Evolutionary conservation across 2,888 invertebrate species (phyloP), one percentile per base, ranked within the genome.

Genomic region (Cryptus armator): DNA sequence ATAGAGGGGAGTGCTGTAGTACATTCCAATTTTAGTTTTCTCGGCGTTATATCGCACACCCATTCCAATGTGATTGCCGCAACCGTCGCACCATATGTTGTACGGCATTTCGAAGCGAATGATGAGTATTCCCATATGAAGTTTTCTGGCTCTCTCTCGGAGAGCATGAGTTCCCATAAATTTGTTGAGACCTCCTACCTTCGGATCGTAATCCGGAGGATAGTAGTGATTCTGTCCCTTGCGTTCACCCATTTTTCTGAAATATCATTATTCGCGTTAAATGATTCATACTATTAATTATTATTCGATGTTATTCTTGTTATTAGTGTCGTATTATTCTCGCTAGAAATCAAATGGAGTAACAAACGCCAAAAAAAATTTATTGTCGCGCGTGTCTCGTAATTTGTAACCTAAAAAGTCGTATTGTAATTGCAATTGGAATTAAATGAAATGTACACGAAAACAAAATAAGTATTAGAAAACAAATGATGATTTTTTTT

Each of bases 21-120:
- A 99, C 98, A 99, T 99, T 87, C 99, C 99, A 72, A 98, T 95
- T 94, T 98, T 98, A 0, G 95, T 98, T 94, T 98, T 98, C 92
- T 98, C 98, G 0, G 98, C 98, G 91, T 98, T 99, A 93, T 99
- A 99, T 71, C 99, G 96, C 0, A 99, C 99, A 0, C 99, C 99
- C 99, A 99, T 99, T 44, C 99, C 99, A 80, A 99, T 98, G 92
- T 99, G 99, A 94, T 98, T 99, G 86, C 97, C 97, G 93, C 99
- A 99, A 76, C 99, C 99, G 53, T 98, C 98, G 90, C 99, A 99
- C 99, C 99, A 99, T 89, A 99, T 99, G 94, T 99, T 99, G 92
- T 99, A 99, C 0, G 99, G 99, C 99, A 99, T 99, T 95, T 99
- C 99, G 95, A 99, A 99, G 67, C 99, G 96, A 88, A 99, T 98